Evolutionary conservation across 2,113 vertebrate genomes (phyloP).

Genomic region (Perccottus glenii): DNA sequence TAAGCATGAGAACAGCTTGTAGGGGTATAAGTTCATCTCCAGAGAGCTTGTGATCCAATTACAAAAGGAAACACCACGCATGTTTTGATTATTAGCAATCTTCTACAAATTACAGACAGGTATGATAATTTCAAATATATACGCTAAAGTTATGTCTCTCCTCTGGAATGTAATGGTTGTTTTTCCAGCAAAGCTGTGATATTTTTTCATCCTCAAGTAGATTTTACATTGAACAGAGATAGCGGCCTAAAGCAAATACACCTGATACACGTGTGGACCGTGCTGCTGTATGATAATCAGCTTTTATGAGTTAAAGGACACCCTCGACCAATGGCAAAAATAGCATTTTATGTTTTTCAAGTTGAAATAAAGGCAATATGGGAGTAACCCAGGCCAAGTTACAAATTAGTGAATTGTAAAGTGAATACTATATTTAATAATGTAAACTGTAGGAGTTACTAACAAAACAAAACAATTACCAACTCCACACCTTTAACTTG

Average conservation of each 20-base stretch:
- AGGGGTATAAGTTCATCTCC: constrained; percentile 15
- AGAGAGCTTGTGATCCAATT: constrained; percentile 29
- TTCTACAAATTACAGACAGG: constrained; percentile 54
- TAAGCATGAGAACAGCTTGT: constrained; percentile 11
- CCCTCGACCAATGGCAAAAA: constrained; percentile 41
- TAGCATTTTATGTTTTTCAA: no score
- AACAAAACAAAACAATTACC: no score
- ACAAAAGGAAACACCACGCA: constrained; percentile 44
- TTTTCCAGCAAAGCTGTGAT: constrained; percentile 46
- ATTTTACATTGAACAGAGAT: constrained; percentile 60
- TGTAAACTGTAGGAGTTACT: no score
- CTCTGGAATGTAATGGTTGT: constrained; percentile 59
- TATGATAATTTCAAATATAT: constrained; percentile 58
- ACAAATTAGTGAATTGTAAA: no score
- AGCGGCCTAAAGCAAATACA: constrained; percentile 51
- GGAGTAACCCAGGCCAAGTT: no score
- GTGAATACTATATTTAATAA: no score
- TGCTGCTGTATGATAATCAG: constrained; percentile 37
- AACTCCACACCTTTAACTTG: no score
- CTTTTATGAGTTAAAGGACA: constrained; percentile 53
- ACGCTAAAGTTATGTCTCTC: constrained; percentile 14
- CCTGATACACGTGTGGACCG: constrained; percentile 16
- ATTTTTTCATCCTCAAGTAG: constrained; percentile 62
- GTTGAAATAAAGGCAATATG: no score
- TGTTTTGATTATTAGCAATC: constrained; percentile 51